Percentiles rank a stretch among this genome's conserved stretches.
phyloP scores from a whole-genome alignment of 2,113 vertebrate genomes.

The Lates calcarifer region DNA sequence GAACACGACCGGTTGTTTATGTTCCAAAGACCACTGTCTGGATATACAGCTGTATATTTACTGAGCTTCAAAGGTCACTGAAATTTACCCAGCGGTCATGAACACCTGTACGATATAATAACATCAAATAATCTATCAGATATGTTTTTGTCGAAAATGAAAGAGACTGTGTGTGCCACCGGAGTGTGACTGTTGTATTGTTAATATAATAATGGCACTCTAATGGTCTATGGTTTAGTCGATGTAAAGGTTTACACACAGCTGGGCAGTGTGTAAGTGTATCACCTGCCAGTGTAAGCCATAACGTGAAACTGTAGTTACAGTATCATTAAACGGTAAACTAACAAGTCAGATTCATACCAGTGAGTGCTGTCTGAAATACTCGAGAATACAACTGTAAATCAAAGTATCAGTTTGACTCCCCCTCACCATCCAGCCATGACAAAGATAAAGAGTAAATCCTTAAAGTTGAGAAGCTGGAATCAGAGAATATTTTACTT shows the following conservation, averaged over 20 bases:
- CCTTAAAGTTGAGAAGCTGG: background rate
- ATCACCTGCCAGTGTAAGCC: too few species aligned
- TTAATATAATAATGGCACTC: background rate
- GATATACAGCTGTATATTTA: too few species aligned
- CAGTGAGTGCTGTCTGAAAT: background rate
- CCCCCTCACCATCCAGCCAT: background rate
- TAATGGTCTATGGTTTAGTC: too few species aligned
- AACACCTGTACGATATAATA: background rate
- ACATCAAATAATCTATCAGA: background rate
- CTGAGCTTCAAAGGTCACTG: conserved; percentile 1
- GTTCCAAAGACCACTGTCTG: background rate
- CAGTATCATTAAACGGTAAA: background rate
- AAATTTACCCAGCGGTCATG: background rate
- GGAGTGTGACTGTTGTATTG: background rate
- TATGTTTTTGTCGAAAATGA: background rate
- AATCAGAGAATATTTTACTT: too few species aligned
- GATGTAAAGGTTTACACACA: too few species aligned
- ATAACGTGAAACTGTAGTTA: background rate
- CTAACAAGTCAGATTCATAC: background rate
- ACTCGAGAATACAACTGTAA: background rate
- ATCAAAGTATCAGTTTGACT: background rate
- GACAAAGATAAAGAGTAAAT: background rate
- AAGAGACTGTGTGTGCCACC: background rate
- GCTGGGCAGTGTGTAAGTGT: too few species aligned
- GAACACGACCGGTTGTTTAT: conserved; percentile 41